These are phyloP conservation scores for pig (Sus scrofa) DNA, from an alignment of 2,113 vertebrate species.

Conservation along the genomic window T2T-Sscrofa CM000815.6:114990001-114990500, in stretches of 20 bases:
- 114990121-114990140: not conserved
- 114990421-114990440: not conserved
- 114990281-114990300: not conserved
- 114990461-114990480: not conserved
- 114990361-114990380: not conserved
- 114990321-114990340: not conserved
- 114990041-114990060: not conserved
- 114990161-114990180: constrained; percentile 4
- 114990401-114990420: constrained; percentile 5
- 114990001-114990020: not conserved
- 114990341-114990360: not conserved
- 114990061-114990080: not conserved
- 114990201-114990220: not conserved
- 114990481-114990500: not conserved
- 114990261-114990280: not conserved
- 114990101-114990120: not conserved
- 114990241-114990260: not conserved
- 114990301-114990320: not conserved
- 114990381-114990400: not conserved
- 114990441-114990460: not conserved
- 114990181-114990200: not conserved
- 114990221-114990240: not conserved
- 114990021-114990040: not conserved
- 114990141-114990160: not conserved
- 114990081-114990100: not conserved